Evolutionary conservation across 2,113 vertebrate species (phyloP), one percentile per base, ranked within the genome.

Genomic region (Calidris pygmaea): DNA sequence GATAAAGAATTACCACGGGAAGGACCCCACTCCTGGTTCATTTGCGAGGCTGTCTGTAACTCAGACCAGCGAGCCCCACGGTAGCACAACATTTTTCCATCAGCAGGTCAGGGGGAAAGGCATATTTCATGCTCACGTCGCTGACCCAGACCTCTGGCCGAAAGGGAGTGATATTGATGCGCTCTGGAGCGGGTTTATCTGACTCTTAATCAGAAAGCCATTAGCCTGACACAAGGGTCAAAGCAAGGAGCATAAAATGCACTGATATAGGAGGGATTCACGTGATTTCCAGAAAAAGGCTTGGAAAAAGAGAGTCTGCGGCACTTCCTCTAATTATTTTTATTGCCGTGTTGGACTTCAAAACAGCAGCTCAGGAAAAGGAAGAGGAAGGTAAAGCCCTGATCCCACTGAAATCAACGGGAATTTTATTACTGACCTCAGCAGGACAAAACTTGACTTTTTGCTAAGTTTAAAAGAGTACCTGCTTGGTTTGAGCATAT

Each of bases 251-350:
- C 63, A 87, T 85, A 93, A 96, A 96, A 74, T 67, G 87, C 55
- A 37, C 77, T 74, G 41, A 55, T 76, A 93, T 4, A 94, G 65
- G 59, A 91, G 23, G 17, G 62, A 62, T 89, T 41, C 50, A 37
- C 3, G 0, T 67, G 77, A 91, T 90, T 94, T 87, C 84, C 77
- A 93, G 87, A 94, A 94, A 94, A 89, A 87, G 48, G 60, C 52
- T 90, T 94, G 74, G 84, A 82, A 93, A 89, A 91, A 91, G 66
- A 80, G 62, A 71, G 71, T 91, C 90, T 96, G 35, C 85, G 71
- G 87, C 55, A 90, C 94, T 97, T 96, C 95, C 95, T 94, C 59
- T 93, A 67, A 95, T 96, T 94, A 90, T 85, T 96, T 96, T 97
- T 96, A 96, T 94, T 91, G 71, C 91, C 29, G 3, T 74, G 93